Conservation (phyloP, 2,797 vertebrate genomes). For the Pitangus sulphuratus region DNA sequence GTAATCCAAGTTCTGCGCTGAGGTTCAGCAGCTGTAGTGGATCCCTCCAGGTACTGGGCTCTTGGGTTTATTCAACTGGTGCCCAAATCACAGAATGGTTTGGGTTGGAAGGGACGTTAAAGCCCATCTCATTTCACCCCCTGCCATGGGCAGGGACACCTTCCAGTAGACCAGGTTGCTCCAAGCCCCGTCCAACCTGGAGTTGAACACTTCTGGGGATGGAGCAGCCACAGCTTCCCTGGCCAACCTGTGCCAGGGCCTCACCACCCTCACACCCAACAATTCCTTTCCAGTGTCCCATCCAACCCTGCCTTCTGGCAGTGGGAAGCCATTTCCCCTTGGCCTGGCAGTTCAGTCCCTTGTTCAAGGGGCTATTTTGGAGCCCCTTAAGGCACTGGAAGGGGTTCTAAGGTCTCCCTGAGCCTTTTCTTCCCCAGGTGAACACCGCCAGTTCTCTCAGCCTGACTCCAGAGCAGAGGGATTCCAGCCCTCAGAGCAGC, state of each 20-base stretch:
- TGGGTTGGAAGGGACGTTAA: neutral
- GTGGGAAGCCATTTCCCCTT: neutral
- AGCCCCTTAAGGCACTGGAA: fast-evolving
- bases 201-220: neutral
- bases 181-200: fast-evolving
- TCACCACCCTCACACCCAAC: fast-evolving
- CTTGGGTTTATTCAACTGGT: neutral
- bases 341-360: fast-evolving
- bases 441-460: neutral
- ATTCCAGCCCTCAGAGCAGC: fast-evolving
- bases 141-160: neutral
- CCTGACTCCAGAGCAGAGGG: neutral
- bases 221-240: neutral
- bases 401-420: fast-evolving
- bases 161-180: fast-evolving
- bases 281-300: neutral
- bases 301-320: fast-evolving
- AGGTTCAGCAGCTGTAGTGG: neutral
- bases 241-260: fast-evolving
- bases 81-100: neutral
- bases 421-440: neutral
- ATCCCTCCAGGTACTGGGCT: neutral
- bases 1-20: neutral
- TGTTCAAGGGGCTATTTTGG: neutral
- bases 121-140: neutral